Conservation (phyloP, 2,113 vertebrate species). For the Marmota flaviventris region DNA sequence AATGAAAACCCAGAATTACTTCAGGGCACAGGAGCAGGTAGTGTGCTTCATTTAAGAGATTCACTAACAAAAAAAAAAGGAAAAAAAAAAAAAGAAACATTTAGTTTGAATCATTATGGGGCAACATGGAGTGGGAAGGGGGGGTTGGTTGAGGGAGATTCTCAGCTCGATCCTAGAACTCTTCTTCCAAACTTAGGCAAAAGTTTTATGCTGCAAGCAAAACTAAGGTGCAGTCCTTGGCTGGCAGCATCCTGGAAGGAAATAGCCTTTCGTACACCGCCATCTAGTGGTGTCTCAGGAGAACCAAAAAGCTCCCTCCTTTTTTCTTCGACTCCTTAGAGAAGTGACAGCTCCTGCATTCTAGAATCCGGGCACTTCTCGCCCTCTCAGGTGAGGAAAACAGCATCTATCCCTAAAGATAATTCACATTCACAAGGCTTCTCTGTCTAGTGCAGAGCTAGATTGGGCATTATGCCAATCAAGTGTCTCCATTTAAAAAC, state of each 20-base stretch:
- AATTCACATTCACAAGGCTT: not conserved
- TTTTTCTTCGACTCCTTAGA: not conserved
- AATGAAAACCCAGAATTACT: not conserved
- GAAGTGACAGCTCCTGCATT: not conserved
- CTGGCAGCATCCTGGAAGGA: not conserved
- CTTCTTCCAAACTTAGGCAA: not conserved
- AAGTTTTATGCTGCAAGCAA: fast-evolving
- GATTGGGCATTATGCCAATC: not conserved
- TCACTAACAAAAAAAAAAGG: too few relatives aligned
- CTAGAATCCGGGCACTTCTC: not conserved
- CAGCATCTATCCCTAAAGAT: not conserved
- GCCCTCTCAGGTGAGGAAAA: not conserved
- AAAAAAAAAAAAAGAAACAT: not conserved
- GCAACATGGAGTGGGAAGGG: not conserved
- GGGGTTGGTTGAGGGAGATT: not conserved
- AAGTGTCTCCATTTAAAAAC: not conserved
- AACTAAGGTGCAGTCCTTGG: not conserved
- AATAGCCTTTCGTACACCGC: conserved; percentile 78
- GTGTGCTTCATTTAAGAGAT: not conserved
- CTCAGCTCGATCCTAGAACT: not conserved
- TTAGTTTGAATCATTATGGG: not conserved
- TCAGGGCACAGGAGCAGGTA: not conserved
- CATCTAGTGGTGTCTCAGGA: conserved; percentile 81
- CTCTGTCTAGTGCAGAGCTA: not conserved
- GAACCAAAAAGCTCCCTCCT: not conserved